Percentiles rank a stretch among this genome's conserved stretches.
Evolutionary conservation across 2,888 invertebrate genomes (phyloP).

Genomic region (Brenthis hecate): DNA sequence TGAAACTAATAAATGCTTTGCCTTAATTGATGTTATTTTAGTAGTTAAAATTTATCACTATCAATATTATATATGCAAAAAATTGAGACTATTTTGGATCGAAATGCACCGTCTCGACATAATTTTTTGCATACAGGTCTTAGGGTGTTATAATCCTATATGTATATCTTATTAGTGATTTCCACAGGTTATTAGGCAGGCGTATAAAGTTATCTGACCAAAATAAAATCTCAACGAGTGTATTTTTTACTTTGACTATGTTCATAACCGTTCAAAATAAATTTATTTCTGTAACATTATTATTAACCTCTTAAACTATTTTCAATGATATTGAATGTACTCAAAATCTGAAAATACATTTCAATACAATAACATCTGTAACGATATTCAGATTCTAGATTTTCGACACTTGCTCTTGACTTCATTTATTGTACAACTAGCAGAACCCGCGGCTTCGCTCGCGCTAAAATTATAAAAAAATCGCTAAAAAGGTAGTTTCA

Average conservation of each 20-base stretch:
- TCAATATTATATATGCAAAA: background rate
- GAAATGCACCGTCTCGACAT: background rate
- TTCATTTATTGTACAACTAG: background rate
- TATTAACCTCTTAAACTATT: conserved; percentile 6
- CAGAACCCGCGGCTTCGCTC: too few species aligned
- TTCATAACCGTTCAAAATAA: conserved; percentile 19
- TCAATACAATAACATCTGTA: conserved; percentile 8
- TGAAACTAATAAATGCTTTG: background rate
- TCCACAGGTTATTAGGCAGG: background rate
- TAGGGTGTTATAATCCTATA: too few species aligned
- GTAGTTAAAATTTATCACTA: too few species aligned
- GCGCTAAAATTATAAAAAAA: too few species aligned
- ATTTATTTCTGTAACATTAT: conserved; percentile 9
- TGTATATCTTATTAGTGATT: too few species aligned
- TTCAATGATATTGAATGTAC: conserved; percentile 7
- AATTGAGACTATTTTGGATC: background rate
- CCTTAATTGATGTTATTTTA: background rate
- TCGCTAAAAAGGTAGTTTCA: too few species aligned
- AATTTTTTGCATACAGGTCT: background rate
- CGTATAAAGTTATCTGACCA: too few species aligned
- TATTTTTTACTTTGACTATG: too few species aligned
- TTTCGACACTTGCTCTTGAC: conserved; percentile 1
- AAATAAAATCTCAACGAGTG: background rate
- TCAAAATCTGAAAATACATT: conserved; percentile 10
- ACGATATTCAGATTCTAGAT: conserved; percentile 12